Conservation (phyloP, 2,113 vertebrate species). For the Aspiorhynchus laticeps region DNA sequence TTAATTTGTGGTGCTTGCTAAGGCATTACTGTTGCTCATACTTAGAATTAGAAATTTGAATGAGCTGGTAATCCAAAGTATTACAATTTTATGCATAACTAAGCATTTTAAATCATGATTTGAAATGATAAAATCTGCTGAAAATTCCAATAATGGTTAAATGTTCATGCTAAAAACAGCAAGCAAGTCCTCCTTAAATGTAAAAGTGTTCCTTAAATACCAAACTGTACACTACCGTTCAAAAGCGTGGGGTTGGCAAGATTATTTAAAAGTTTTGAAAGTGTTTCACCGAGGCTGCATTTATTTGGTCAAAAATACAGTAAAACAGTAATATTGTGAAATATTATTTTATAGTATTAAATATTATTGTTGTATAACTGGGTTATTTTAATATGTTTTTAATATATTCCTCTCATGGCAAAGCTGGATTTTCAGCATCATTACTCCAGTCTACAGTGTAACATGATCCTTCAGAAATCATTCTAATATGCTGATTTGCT, state of each 20-base stretch:
- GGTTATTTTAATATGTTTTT: background rate
- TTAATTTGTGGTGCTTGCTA: background rate
- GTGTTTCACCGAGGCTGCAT: background rate
- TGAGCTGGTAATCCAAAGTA: background rate
- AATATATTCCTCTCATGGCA: background rate
- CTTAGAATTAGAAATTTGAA: background rate
- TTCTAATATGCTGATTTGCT: background rate
- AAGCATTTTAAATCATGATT: too few species aligned
- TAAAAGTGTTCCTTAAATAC: background rate
- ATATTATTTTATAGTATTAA: background rate
- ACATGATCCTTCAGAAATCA: background rate
- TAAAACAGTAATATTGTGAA: background rate
- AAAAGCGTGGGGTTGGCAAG: background rate
- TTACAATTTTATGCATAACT: background rate
- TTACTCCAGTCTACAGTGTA: background rate
- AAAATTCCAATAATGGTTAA: background rate
- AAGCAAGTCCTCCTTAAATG: background rate
- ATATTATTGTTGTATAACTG: background rate
- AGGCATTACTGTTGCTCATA: background rate
- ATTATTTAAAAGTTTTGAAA: background rate
- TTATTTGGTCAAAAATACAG: background rate
- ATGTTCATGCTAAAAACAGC: background rate
- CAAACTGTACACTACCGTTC: background rate
- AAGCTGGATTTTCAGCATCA: background rate
- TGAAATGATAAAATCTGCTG: too few species aligned